Percentiles rank a stretch among this genome's conserved stretches.
Conservation (phyloP, 2,113 vertebrate species). For the Empidonax traillii region DNA sequence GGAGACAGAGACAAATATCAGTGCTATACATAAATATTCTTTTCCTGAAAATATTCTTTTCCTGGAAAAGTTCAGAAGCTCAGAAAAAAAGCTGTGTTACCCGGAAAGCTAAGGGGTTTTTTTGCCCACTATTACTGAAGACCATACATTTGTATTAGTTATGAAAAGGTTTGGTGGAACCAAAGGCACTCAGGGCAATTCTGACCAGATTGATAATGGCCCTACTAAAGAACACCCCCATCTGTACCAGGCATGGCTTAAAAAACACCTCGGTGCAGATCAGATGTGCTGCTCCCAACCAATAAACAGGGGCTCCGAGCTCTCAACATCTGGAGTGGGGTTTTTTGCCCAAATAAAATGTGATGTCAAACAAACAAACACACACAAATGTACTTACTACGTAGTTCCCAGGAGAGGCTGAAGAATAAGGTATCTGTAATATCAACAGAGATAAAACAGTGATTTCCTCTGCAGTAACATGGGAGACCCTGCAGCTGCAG, state of each 20-base stretch:
- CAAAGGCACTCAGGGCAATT: constrained; percentile 32
- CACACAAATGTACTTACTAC: constrained; percentile 83
- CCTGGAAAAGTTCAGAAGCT: background rate
- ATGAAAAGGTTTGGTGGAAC: constrained; percentile 22
- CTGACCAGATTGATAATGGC: constrained; percentile 62
- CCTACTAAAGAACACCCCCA: constrained; percentile 63
- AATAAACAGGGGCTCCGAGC: constrained; percentile 53
- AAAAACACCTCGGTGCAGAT: constrained; percentile 20
- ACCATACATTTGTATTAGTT: background rate
- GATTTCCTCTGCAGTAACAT: background rate
- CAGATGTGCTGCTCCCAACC: constrained; percentile 67
- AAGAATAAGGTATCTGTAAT: constrained; percentile 94
- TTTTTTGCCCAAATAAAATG: constrained; percentile 49
- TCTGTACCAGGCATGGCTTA: constrained; percentile 44
- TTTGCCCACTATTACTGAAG: background rate
- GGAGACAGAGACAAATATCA: background rate
- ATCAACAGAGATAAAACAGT: constrained; percentile 55
- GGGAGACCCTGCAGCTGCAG: background rate
- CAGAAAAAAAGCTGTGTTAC: background rate
- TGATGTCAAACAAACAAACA: background rate
- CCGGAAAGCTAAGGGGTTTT: background rate
- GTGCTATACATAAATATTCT: background rate
- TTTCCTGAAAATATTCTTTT: background rate
- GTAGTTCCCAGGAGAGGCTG: constrained; percentile 96
- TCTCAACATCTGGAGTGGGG: constrained; percentile 71